Percentiles rank a stretch among this genome's conserved stretches.
These are phyloP conservation scores for Tetropium fuscum DNA, from an alignment of 2,888 invertebrate genomes.

Conservation along the genomic window DNA sequence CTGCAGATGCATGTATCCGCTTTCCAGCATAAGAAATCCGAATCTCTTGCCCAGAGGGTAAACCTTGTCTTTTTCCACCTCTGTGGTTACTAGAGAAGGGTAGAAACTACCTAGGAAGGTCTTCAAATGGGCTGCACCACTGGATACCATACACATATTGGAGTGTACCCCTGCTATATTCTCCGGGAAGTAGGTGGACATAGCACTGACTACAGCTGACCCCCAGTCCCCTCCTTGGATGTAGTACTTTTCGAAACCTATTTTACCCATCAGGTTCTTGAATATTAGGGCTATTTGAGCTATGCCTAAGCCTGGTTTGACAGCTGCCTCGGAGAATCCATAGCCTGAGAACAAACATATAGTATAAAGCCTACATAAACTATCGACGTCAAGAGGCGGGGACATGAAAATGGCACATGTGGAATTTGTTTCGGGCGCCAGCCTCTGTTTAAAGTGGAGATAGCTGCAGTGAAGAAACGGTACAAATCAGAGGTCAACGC, in stretches of 20 bases:
- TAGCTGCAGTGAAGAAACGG: too few species aligned
- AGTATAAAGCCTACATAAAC: too few species aligned
- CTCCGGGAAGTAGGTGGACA: conserved; percentile 68
- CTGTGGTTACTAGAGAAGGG: conserved; percentile 4
- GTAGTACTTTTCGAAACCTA: conserved; percentile 66
- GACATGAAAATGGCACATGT: too few species aligned
- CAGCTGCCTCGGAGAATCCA: conserved; percentile 64
- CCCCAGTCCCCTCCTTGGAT: conserved; percentile 88
- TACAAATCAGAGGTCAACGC: too few species aligned
- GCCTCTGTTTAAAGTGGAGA: too few species aligned
- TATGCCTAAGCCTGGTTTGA: conserved; percentile 72
- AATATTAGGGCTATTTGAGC: conserved; percentile 71
- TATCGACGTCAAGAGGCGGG: too few species aligned
- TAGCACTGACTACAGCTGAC: conserved; percentile 69
- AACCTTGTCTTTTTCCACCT: conserved; percentile 20
- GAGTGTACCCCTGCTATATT: neutral
- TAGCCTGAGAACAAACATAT: conserved; percentile 69
- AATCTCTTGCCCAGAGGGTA: neutral
- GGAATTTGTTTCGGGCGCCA: too few species aligned
- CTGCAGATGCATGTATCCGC: conserved; percentile 60
- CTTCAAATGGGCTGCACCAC: neutral
- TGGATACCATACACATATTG: neutral
- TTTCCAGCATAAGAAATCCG: conserved; percentile 60
- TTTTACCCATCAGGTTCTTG: conserved; percentile 75
- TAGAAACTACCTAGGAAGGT: neutral